Evolutionary conservation across 2,113 vertebrate genomes (phyloP).

Genomic region (Leiothrix lutea): DNA sequence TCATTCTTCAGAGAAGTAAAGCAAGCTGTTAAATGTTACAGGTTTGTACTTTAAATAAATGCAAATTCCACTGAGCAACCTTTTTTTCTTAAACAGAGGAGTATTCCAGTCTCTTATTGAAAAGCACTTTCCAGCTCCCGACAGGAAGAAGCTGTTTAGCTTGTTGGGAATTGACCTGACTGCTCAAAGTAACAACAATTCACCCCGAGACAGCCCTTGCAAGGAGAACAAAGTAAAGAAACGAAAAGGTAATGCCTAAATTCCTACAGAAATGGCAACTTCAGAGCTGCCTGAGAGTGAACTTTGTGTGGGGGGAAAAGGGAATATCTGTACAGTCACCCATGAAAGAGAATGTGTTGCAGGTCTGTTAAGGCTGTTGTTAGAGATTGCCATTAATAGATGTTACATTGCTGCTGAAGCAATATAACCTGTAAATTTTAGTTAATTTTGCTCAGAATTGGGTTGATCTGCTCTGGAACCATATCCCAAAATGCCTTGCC

Average conservation of each 20-base stretch:
- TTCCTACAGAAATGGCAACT: not conserved
- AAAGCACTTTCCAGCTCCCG: constrained; percentile 98
- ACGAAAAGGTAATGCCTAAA: constrained; percentile 82
- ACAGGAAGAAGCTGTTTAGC: constrained; percentile 95
- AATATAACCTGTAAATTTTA: not conserved
- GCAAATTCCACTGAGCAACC: not conserved
- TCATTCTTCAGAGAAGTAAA: not conserved
- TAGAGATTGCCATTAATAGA: not conserved
- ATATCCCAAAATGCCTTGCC: not conserved
- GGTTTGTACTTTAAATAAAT: not conserved
- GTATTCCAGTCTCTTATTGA: constrained; percentile 96
- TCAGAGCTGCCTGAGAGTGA: not conserved
- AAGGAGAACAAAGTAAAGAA: constrained; percentile 90
- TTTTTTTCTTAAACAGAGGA: constrained; percentile 76
- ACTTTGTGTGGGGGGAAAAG: not conserved
- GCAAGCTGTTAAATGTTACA: not conserved
- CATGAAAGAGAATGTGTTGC: not conserved
- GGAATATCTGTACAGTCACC: not conserved
- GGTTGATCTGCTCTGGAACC: not conserved
- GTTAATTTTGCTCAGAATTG: not conserved
- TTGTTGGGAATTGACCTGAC: constrained; percentile 93
- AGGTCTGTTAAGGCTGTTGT: not conserved
- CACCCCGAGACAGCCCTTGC: constrained; percentile 82
- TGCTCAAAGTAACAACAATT: constrained; percentile 86
- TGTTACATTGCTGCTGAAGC: not conserved